phyloP scores from a whole-genome alignment of 2,888 invertebrate genomes.

The Drosophila algonquin region DNA sequence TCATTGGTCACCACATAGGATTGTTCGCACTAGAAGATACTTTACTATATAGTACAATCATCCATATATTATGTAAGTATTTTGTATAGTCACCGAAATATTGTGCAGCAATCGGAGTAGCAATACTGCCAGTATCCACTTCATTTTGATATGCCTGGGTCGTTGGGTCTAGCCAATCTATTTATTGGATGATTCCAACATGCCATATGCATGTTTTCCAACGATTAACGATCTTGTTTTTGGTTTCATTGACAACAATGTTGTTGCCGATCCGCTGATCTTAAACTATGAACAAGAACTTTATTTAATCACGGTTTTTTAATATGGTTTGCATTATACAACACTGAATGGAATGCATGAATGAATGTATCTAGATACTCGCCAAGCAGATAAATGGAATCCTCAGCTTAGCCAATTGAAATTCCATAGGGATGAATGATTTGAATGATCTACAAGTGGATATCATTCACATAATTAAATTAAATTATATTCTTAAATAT shows the following conservation, averaged over 20 bases:
- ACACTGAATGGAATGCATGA: background rate
- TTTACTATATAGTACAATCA: background rate
- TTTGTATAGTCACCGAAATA: conserved; percentile 49
- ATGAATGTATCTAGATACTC: background rate
- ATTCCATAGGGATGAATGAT: background rate
- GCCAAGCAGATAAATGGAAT: background rate
- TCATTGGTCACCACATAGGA: conserved; percentile 72
- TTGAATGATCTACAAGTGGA: no score
- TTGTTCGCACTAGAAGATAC: conserved; percentile 55
- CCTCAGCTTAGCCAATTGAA: background rate
- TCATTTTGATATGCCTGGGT: conserved; percentile 43
- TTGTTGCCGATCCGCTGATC: conserved; percentile 23
- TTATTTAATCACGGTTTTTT: background rate
- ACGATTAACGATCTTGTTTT: conserved; percentile 36
- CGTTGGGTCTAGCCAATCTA: conserved; percentile 27
- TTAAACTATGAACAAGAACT: background rate
- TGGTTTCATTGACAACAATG: conserved; percentile 38
- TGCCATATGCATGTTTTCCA: conserved; percentile 54
- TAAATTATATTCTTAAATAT: no score
- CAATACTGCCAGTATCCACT: conserved; percentile 40
- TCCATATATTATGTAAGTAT: background rate
- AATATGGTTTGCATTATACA: background rate
- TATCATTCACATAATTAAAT: no score
- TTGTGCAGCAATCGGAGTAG: conserved; percentile 37
- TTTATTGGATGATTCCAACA: conserved; percentile 49